phyloP scores from a whole-genome alignment of 2,888 invertebrate genomes.

The Neuroscelio doddi region DNA sequence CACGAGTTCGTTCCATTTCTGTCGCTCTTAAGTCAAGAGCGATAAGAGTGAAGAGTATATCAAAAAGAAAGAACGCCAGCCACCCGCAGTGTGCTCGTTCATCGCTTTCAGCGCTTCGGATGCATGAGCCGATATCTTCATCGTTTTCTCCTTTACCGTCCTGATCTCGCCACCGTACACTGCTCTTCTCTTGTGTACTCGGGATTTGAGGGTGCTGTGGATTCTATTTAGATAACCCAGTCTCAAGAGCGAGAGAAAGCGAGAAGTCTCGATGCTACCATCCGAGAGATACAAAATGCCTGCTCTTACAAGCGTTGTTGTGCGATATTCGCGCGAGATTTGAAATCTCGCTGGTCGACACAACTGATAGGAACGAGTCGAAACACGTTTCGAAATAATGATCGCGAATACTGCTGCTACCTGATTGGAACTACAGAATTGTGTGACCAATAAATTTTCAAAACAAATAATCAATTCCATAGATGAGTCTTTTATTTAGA shows the following conservation, averaged over 20 bases:
- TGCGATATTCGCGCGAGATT: constrained; percentile 7
- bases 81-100: constrained; percentile 10
- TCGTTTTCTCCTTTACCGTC: constrained; percentile 13
- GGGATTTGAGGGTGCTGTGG: constrained; percentile 4
- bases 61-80: constrained; percentile 16
- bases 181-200: constrained; percentile 1
- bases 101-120: constrained; percentile 13
- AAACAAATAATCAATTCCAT: too few relatives aligned
- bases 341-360: not conserved
- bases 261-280: not conserved
- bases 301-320: not conserved
- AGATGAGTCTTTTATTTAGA: too few relatives aligned
- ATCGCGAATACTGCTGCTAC: not conserved
- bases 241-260: not conserved
- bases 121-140: constrained; percentile 16
- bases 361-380: constrained; percentile 1
- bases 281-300: not conserved
- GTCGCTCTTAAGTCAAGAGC: not conserved
- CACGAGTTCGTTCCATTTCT: too few relatives aligned
- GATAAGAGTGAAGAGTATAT: constrained; percentile 1
- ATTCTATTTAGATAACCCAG: constrained; percentile 12
- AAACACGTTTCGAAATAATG: not conserved
- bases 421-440: not conserved
- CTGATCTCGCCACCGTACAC: constrained; percentile 6
- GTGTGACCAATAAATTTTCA: not conserved